Conservation (phyloP, 2,888 invertebrate genomes). For the Stenotaenia linearis region DNA sequence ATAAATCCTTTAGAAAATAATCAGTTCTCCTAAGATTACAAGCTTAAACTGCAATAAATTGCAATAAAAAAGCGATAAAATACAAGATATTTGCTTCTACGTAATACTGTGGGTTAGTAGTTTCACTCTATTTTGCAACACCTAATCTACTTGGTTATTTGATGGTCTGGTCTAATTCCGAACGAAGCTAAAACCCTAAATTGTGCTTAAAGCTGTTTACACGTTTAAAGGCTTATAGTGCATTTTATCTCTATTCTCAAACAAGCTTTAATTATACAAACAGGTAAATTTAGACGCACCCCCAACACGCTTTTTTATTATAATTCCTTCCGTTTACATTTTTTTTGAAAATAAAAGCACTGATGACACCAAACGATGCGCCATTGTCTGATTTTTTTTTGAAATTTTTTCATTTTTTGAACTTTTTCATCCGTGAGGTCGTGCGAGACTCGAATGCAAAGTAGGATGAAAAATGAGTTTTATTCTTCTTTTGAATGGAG, state of each 20-base stretch:
- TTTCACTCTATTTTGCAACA: not conserved
- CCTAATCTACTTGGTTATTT: not conserved
- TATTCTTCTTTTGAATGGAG: not conserved
- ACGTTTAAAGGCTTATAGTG: not conserved
- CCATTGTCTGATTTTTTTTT: not conserved
- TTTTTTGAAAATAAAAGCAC: too few species aligned
- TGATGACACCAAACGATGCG: too few species aligned
- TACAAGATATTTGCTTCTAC: not conserved
- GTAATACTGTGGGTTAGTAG: conserved; percentile 3
- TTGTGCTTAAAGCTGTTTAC: not conserved
- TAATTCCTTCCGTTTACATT: not conserved
- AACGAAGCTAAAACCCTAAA: not conserved
- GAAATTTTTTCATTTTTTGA: not conserved
- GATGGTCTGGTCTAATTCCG: conserved; percentile 9
- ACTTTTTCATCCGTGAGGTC: not conserved
- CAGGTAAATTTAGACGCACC: not conserved
- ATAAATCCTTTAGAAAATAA: too few species aligned
- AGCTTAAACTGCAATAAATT: not conserved
- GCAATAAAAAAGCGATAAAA: too few species aligned
- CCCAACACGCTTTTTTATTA: not conserved
- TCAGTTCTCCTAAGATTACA: not conserved
- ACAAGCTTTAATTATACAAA: not conserved
- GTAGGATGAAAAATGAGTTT: not conserved
- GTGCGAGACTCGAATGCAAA: not conserved
- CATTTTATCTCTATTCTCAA: not conserved